These are phyloP conservation scores for Hybognathus amarus DNA, from an alignment of 2,797 vertebrate genomes.

Conservation along the genomic window DNA sequence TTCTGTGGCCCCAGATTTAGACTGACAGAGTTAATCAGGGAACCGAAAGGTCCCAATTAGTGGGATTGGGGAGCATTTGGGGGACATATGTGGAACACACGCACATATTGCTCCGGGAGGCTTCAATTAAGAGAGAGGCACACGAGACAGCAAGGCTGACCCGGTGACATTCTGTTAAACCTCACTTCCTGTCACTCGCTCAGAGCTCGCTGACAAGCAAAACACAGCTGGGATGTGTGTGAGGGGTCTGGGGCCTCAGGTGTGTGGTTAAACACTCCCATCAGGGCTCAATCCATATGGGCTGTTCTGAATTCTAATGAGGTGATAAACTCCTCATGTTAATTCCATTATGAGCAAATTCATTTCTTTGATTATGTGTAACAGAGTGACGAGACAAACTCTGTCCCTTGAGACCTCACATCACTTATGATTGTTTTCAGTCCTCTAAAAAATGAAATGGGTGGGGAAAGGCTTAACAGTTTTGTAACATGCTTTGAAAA, in stretches of 20 bases:
- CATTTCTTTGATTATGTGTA: conserved; percentile 59
- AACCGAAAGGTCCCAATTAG: conserved; percentile 82
- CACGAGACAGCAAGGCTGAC: conserved; percentile 71
- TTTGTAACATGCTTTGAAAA: not conserved
- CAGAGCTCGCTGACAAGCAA: conserved; percentile 74
- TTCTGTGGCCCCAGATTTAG: conserved; percentile 66
- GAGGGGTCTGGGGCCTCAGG: conserved; percentile 56
- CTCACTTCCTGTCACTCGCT: conserved; percentile 61
- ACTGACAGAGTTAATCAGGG: conserved; percentile 79
- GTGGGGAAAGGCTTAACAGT: not conserved
- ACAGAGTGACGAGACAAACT: conserved; percentile 50
- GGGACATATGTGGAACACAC: conserved; percentile 78
- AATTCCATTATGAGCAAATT: conserved; percentile 62
- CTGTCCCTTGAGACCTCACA: conserved; percentile 35
- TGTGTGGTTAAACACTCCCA: conserved; percentile 53
- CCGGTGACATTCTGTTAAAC: conserved; percentile 66
- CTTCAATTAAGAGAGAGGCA: conserved; percentile 77
- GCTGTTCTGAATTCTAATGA: conserved; percentile 60
- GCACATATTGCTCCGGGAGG: conserved; percentile 74
- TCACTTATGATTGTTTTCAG: not conserved
- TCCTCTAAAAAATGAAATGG: not conserved
- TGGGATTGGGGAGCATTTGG: conserved; percentile 66
- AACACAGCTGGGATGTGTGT: conserved; percentile 72
- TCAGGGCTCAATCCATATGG: conserved; percentile 61
- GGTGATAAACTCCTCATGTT: conserved; percentile 62